Evolutionary conservation across 2,797 vertebrate genomes (phyloP).

Genomic region (Hippopotamyrus pictus): DNA sequence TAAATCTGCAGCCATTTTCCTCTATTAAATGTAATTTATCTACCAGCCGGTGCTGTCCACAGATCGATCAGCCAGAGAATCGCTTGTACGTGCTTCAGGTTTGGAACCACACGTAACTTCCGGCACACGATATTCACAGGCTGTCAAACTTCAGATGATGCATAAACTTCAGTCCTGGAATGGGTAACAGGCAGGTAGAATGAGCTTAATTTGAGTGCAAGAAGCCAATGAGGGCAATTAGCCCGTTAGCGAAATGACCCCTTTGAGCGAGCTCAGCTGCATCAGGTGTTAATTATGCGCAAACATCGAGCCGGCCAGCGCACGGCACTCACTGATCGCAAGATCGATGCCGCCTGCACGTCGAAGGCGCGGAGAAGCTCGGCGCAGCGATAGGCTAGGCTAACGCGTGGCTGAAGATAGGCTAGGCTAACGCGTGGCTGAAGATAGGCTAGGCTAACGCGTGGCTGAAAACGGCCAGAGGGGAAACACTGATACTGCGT

Average conservation of each 20-base stretch:
- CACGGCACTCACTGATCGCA: conserved; percentile 45
- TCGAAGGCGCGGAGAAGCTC: conserved; percentile 62
- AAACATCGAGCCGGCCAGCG: conserved; percentile 45
- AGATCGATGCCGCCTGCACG: conserved; percentile 61
- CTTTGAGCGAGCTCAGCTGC: conserved; percentile 31
- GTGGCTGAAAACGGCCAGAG: conserved; percentile 51
- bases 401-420: conserved; percentile 46
- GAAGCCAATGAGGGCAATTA: conserved; percentile 8
- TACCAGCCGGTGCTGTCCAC: not conserved
- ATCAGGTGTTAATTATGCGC: conserved; percentile 52
- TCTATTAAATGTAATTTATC: not conserved
- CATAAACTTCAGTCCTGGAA: not conserved
- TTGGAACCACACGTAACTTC: not conserved
- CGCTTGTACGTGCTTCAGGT: not conserved
- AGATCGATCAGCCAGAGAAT: not conserved
- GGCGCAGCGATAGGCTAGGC: conserved; percentile 47
- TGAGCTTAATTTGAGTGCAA: not conserved
- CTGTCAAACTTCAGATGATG: not conserved
- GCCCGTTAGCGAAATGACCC: conserved; percentile 10
- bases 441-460: too few relatives aligned
- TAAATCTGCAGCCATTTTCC: not conserved
- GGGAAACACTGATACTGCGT: conserved; percentile 51
- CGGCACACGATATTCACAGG: not conserved
- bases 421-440: too few relatives aligned
- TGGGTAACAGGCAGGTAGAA: not conserved